Percentiles rank a stretch among this genome's conserved stretches.
phyloP scores from a whole-genome alignment of 2,113 vertebrate species.

The Geococcyx californianus region DNA sequence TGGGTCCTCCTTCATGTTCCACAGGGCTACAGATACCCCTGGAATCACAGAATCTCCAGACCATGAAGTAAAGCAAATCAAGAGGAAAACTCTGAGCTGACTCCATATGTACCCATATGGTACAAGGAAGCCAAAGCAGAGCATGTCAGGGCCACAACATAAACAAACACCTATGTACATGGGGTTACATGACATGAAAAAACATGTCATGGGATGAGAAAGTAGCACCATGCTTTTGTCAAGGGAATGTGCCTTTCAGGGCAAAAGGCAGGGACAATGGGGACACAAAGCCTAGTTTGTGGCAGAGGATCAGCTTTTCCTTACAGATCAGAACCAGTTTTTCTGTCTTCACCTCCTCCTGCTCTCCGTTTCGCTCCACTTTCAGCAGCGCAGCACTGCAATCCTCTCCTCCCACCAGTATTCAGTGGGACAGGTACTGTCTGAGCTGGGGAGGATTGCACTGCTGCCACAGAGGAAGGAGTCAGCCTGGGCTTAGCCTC shows the following conservation, averaged over 20 bases:
- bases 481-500: neutral
- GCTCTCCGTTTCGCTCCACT: too few species aligned
- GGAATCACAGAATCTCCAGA: neutral
- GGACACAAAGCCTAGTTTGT: neutral
- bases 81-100: neutral
- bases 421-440: rapidly evolving
- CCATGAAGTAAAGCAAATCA: neutral
- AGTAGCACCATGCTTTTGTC: neutral
- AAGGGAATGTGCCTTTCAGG: neutral
- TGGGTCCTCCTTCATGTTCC: neutral
- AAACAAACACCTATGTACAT: neutral
- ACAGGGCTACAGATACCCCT: neutral
- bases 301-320: neutral
- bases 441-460: neutral
- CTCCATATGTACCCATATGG: neutral
- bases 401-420: neutral
- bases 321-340: neutral
- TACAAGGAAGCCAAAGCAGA: neutral
- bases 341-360: neutral
- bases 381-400: neutral
- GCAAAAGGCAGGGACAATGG: neutral
- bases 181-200: neutral
- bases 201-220: neutral
- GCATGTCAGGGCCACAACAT: neutral
- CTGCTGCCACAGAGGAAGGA: neutral